Evolutionary conservation across 2,113 vertebrate species (phyloP).

Genomic region (Osmerus eperlanus): DNA sequence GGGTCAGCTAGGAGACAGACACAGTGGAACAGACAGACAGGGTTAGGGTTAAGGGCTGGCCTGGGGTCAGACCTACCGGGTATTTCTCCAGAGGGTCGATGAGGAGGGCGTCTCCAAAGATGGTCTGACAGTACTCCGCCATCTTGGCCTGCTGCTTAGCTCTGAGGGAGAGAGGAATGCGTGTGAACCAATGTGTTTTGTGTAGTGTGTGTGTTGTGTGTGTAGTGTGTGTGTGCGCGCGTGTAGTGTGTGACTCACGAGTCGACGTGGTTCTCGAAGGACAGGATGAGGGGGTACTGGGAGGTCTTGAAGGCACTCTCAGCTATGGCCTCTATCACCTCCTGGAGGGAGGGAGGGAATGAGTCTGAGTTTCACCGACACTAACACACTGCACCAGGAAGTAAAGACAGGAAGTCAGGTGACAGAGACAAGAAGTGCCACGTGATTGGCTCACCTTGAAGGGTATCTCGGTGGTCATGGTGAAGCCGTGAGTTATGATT

Average conservation of each 20-base stretch:
- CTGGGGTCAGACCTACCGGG: conserved; percentile 67
- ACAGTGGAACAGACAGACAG: not conserved
- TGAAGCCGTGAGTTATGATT: conserved; percentile 90
- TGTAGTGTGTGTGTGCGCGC: not conserved
- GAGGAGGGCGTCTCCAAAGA: conserved; percentile 84
- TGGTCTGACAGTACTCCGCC: conserved; percentile 86
- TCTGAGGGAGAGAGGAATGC: conserved; percentile 53
- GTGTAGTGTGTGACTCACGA: conserved; percentile 75
- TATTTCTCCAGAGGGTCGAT: conserved; percentile 87
- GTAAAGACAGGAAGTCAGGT: not conserved
- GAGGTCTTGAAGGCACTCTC: conserved; percentile 89
- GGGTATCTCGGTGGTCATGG: conserved; percentile 90
- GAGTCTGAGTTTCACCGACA: not conserved
- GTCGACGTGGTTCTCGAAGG: conserved; percentile 91
- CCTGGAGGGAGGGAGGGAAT: conserved; percentile 46
- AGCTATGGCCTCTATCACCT: conserved; percentile 89
- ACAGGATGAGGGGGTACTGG: conserved; percentile 82
- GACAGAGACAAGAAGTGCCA: not conserved
- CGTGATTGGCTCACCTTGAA: conserved; percentile 72
- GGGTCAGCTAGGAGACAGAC: conserved; percentile 66
- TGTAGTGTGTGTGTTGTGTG: too few species aligned
- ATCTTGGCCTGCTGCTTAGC: conserved; percentile 89
- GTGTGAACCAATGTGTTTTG: too few species aligned
- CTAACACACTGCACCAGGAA: not conserved
- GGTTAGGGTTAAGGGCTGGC: too few species aligned